These are phyloP conservation scores for Marisa cornuarietis DNA, from an alignment of 1,140 invertebrate species.

Conservation along the genomic window DNA sequence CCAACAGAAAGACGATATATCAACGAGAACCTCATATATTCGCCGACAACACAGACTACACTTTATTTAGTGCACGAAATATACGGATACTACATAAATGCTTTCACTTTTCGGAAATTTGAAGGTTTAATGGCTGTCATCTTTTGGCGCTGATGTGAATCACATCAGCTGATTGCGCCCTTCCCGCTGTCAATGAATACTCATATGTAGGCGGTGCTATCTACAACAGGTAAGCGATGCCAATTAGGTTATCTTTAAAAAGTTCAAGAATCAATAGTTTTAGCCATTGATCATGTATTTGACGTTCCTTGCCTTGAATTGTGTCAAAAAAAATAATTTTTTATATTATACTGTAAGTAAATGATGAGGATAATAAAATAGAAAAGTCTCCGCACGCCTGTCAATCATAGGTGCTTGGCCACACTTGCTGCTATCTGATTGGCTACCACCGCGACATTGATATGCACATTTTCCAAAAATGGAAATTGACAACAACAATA, in stretches of 20 bases:
- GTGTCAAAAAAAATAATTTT: neutral
- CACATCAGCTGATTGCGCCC: too few species aligned
- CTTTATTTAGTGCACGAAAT: too few species aligned
- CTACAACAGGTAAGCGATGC: too few species aligned
- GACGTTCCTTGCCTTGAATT: neutral
- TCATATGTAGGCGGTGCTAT: too few species aligned
- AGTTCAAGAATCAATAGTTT: neutral
- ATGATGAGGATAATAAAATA: neutral
- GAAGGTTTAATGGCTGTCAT: too few species aligned
- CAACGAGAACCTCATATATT: too few species aligned
- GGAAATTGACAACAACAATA: conserved; percentile 57
- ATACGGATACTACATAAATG: too few species aligned
- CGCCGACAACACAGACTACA: too few species aligned
- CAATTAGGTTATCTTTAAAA: neutral
- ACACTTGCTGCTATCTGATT: conserved; percentile 33
- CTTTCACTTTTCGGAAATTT: too few species aligned
- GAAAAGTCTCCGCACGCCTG: conserved; percentile 2
- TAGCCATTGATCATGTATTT: neutral
- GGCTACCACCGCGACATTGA: conserved; percentile 33
- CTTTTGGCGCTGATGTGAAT: too few species aligned
- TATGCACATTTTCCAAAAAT: conserved; percentile 49
- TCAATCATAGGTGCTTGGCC: conserved; percentile 28
- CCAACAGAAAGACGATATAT: too few species aligned
- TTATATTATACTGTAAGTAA: neutral
- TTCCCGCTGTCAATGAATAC: too few species aligned